Percentiles rank a stretch among this genome's conserved stretches.
These are phyloP conservation scores for Digitonthophagus gazella DNA, from an alignment of 2,888 invertebrate genomes.

Conservation along the genomic window DNA sequence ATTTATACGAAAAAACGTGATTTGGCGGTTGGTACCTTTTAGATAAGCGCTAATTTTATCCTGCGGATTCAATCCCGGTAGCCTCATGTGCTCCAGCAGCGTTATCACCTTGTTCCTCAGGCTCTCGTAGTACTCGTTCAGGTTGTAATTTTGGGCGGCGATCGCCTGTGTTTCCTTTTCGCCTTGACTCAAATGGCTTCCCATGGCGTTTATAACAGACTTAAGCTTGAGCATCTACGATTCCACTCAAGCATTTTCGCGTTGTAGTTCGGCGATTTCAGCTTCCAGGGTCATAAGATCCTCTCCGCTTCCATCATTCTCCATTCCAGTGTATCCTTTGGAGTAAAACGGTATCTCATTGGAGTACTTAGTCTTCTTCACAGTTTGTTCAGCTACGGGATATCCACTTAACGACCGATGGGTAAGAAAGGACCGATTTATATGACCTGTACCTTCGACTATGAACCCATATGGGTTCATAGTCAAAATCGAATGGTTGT, in stretches of 20 bases:
- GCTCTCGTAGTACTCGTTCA: conserved; percentile 91
- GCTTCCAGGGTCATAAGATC: conserved; percentile 87
- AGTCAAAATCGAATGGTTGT: no score
- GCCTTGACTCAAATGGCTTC: conserved; percentile 83
- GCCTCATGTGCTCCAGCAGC: conserved; percentile 82
- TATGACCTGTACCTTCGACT: no score
- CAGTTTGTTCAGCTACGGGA: neutral
- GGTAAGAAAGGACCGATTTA: no score
- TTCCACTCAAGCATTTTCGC: conserved; percentile 88
- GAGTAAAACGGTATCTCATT: conserved; percentile 34
- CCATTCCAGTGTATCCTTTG: no score
- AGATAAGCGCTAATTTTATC: conserved; percentile 73
- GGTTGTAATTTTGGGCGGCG: conserved; percentile 74
- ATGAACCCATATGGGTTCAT: no score
- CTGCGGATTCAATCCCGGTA: conserved; percentile 63
- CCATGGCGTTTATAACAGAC: conserved; percentile 91
- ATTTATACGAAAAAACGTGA: no score
- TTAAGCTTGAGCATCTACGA: conserved; percentile 90
- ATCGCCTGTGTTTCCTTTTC: conserved; percentile 80
- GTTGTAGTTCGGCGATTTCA: conserved; percentile 86
- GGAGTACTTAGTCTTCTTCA: neutral
- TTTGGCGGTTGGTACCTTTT: no score
- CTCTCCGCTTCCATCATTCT: conserved; percentile 58
- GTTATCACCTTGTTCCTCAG: conserved; percentile 90
- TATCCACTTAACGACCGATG: no score